phyloP scores from a whole-genome alignment of 2,888 invertebrate species.

The Drosophila borborema region DNA sequence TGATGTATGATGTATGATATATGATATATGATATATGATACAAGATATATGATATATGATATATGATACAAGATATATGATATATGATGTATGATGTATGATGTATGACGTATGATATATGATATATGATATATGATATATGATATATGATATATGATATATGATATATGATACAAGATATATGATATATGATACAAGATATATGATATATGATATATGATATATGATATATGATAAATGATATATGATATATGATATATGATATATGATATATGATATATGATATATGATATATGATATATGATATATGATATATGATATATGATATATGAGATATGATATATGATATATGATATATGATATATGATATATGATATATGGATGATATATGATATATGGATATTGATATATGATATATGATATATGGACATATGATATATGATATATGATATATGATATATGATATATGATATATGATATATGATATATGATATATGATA shows the following conservation, averaged over 20 bases:
- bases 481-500: too few species aligned
- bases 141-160: too few species aligned
- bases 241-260: background rate
- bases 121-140: background rate
- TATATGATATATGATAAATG: background rate
- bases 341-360: too few species aligned
- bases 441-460: too few species aligned
- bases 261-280: background rate
- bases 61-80: background rate
- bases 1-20: background rate
- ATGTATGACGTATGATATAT: background rate
- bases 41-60: background rate
- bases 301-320: too few species aligned
- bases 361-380: too few species aligned
- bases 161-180: background rate
- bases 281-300: too few species aligned
- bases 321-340: background rate
- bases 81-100: background rate
- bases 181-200: background rate
- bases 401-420: too few species aligned
- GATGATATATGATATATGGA: too few species aligned
- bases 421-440: too few species aligned
- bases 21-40: conserved; percentile 2
- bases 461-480: too few species aligned
- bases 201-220: background rate